phyloP scores from a whole-genome alignment of 2,888 invertebrate genomes.

The Pristionchus japonicus region DNA sequence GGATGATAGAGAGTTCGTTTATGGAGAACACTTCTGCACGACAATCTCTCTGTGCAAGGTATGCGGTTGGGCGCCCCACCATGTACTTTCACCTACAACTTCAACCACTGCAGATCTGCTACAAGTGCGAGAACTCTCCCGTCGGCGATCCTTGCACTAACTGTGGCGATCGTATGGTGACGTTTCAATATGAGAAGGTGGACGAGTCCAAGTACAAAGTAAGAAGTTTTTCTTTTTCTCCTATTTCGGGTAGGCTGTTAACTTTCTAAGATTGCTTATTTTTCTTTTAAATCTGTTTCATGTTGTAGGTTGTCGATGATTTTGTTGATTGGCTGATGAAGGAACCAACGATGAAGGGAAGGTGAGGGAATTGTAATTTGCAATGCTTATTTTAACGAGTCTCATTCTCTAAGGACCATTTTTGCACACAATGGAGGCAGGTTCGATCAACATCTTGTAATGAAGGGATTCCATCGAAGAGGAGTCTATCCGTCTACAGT shows the following conservation, averaged over 20 bases:
- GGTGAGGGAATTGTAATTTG: too few relatives aligned
- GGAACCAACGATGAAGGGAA: neutral
- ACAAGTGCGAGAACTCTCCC: neutral
- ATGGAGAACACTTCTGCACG: neutral
- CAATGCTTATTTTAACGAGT: too few relatives aligned
- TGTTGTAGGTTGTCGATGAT: neutral
- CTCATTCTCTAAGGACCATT: too few relatives aligned
- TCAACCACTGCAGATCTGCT: neutral
- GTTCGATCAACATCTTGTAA: neutral
- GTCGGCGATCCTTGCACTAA: neutral
- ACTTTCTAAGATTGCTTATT: too few relatives aligned
- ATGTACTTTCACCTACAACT: neutral
- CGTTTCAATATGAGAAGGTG: neutral
- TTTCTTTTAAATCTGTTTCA: neutral
- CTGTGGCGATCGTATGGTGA: neutral
- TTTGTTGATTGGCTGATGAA: neutral
- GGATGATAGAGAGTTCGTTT: neutral
- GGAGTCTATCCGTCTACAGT: neutral
- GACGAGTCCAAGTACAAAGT: neutral
- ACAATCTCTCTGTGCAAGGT: neutral
- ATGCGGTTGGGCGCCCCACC: neutral
- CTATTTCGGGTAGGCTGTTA: too few relatives aligned
- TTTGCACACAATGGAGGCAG: neutral
- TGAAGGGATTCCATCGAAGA: neutral
- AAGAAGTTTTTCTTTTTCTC: too few relatives aligned